Base-by-base conservation (phyloP, 1,140 invertebrate species). In the Sinonovacula constricta region DNA sequence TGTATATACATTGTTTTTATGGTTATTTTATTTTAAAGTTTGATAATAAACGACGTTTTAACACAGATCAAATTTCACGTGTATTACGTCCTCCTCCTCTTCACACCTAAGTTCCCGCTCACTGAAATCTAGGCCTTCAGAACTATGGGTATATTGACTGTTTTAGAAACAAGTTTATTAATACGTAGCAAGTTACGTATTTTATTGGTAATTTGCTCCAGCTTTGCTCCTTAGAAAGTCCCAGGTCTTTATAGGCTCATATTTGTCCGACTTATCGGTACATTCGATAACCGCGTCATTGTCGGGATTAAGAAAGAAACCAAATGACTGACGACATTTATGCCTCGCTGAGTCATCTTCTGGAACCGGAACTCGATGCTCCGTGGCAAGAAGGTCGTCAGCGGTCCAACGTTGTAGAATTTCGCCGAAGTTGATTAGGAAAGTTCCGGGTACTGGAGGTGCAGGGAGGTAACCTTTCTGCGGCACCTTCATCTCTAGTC, bases 271-370 rank as follows among this genome's bases (percentile, higher is more conserved):
- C 1, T 83, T 85, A 68, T 88, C 93, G 81, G 94, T 87, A 51
- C 93, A 92, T 53, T 93, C 92, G 39, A 95, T 89, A 4, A 89
- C 80, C 1, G 92, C 91, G 57, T 93, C 90, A 75, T 93, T 90
- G 89, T 95, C 94, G 0, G 95, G 95, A 88, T 95, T 94, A 72
- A 95, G 93, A 90, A 95, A 96, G 91, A 94, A 95, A 0, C 93
- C 95, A 45, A 96, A 92, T 31, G 94, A 95, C 87, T 95, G 94
- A 30, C 94, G 93, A 3, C 93, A 92, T 45, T 93, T 92, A 0
- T 92, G 91, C 51, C 93, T 92, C 15, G 92, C 91, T 70, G 91
- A 92, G 74, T 92, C 91, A 30, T 93, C 93, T 70, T 94, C 92
- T 0, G 95, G 95, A 3, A 95, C 92, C 0, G 95, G 92, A 1